Evolutionary conservation across 2,113 vertebrate genomes (phyloP).

Genomic region (Microtus oregoni): DNA sequence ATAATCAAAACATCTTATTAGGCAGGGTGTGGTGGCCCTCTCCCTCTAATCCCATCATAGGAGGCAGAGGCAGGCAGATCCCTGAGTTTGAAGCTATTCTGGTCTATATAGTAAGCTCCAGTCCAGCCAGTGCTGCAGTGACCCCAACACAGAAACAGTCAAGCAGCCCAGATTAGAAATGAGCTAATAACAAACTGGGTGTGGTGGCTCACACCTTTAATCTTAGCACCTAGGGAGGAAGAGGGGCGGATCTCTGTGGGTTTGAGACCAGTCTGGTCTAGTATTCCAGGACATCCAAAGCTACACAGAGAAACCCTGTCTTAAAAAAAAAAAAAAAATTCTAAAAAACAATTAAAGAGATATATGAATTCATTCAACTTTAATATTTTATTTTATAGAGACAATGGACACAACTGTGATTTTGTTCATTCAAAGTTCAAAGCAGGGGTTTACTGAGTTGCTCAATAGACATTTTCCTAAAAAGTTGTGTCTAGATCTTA

Average conservation of each 20-base stretch:
- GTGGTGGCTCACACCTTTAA: background rate
- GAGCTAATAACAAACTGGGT: background rate
- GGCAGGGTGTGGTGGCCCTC: background rate
- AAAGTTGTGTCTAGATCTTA: conserved; percentile 38
- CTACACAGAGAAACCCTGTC: background rate
- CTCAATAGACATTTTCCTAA: conserved; percentile 30
- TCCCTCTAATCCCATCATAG: background rate
- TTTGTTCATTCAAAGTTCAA: conserved; percentile 19
- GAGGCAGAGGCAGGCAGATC: background rate
- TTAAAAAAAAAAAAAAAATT: background rate
- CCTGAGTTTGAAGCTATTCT: background rate
- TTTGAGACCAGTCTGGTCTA: background rate
- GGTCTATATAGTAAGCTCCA: background rate
- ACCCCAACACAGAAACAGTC: background rate
- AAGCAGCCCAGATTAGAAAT: background rate
- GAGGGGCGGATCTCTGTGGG: background rate
- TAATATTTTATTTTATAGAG: conserved; percentile 43
- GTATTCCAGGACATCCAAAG: background rate
- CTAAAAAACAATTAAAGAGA: conserved; percentile 38
- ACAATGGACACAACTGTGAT: conserved; percentile 12
- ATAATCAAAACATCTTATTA: background rate
- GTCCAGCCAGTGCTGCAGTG: background rate
- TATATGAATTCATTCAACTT: conserved; percentile 35
- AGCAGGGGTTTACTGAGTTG: conserved; percentile 33
- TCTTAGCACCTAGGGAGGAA: background rate